These are phyloP conservation scores for Cerastis rubricosa DNA, from an alignment of 2,888 invertebrate genomes.

Conservation along the genomic window DNA sequence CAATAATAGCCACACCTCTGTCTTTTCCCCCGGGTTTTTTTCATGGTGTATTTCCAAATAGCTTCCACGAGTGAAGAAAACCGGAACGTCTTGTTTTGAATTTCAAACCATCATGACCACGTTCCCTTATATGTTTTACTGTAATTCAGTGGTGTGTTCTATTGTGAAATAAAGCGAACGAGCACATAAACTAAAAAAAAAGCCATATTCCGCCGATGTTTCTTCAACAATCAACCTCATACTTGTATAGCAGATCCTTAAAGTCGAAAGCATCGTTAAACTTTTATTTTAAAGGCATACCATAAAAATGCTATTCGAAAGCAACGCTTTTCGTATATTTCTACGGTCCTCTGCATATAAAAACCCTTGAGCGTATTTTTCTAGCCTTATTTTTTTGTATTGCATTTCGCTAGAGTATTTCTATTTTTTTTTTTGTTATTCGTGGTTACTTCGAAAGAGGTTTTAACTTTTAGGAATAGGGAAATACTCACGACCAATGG, in stretches of 20 bases:
- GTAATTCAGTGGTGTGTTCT: background rate
- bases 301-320: slow-evolving; percentile 26
- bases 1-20: too few relatives aligned
- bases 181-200: background rate
- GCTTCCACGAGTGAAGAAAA: background rate
- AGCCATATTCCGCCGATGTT: background rate
- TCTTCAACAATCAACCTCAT: slow-evolving; percentile 7
- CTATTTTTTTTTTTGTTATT: too few relatives aligned
- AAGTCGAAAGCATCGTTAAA: slow-evolving; percentile 15
- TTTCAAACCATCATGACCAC: background rate
- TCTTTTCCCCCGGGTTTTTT: too few relatives aligned
- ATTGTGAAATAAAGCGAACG: background rate
- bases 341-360: slow-evolving; percentile 20
- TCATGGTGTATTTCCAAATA: background rate
- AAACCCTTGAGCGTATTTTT: slow-evolving; percentile 30
- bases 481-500: background rate
- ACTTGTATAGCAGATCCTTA: slow-evolving; percentile 12
- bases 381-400: slow-evolving; percentile 25
- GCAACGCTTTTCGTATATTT: background rate
- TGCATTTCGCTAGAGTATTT: background rate
- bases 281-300: slow-evolving; percentile 27
- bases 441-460: background rate
- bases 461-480: background rate
- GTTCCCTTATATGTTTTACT: background rate
- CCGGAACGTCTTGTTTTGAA: background rate